Conservation (phyloP, 2,888 invertebrate species). For the Linnaemya tessellans region DNA sequence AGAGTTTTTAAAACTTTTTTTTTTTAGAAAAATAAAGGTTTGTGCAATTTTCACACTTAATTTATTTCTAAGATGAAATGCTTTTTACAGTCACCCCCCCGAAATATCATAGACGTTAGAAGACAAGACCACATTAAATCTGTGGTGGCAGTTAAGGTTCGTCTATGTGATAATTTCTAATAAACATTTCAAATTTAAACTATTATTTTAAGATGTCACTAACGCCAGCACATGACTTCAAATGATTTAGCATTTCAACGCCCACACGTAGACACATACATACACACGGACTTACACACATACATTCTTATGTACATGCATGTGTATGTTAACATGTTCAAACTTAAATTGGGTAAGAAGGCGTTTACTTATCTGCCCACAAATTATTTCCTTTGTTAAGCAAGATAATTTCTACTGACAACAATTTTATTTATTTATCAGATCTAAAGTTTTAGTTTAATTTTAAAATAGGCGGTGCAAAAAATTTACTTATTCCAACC, state of each 20-base stretch:
- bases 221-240: background rate
- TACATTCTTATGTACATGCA: too few species aligned
- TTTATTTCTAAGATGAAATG: conserved; percentile 36
- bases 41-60: conserved; percentile 59
- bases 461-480: too few species aligned
- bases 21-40: conserved; percentile 51
- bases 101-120: conserved; percentile 52
- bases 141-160: conserved; percentile 45
- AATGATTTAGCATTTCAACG: background rate
- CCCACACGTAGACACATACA: background rate
- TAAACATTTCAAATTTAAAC: conserved; percentile 65
- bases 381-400: background rate
- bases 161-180: conserved; percentile 66
- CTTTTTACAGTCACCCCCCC: conserved; percentile 45
- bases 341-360: background rate
- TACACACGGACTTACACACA: background rate
- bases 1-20: conserved; percentile 19
- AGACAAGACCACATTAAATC: conserved; percentile 27
- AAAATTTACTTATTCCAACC: too few species aligned
- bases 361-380: background rate
- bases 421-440: background rate
- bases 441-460: background rate
- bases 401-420: background rate
- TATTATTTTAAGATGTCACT: conserved; percentile 23
- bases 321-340: background rate